Evolutionary conservation across 2,888 invertebrate genomes (phyloP).

Genomic region (Lottia scabra): DNA sequence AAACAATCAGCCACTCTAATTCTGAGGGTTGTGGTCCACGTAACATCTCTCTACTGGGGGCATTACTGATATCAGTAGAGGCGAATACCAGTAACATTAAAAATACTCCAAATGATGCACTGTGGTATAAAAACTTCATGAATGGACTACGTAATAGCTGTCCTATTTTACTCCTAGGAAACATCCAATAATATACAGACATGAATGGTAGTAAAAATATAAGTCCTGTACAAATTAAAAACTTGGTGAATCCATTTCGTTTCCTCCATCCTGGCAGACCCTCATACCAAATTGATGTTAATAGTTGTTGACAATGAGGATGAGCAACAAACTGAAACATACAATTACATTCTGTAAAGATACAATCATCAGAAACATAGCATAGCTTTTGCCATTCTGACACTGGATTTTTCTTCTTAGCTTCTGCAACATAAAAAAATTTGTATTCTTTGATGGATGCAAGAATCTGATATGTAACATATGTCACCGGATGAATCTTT

Average conservation of each 20-base stretch:
- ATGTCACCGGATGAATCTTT: no score
- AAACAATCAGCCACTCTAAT: slow-evolving; percentile 72
- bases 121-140: slow-evolving; percentile 75
- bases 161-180: slow-evolving; percentile 71
- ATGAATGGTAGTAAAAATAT: slow-evolving; percentile 71
- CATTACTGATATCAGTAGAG: slow-evolving; percentile 65
- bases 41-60: slow-evolving; percentile 49
- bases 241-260: slow-evolving; percentile 70
- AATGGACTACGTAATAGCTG: slow-evolving; percentile 72
- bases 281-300: slow-evolving; percentile 74
- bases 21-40: slow-evolving; percentile 72
- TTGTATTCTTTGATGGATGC: no score
- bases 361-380: no score
- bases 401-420: background rate
- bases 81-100: slow-evolving; percentile 72
- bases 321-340: slow-evolving; percentile 73
- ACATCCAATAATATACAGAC: slow-evolving; percentile 71
- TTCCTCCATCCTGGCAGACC: slow-evolving; percentile 72
- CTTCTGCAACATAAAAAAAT: background rate
- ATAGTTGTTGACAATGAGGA: slow-evolving; percentile 73
- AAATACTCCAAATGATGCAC: slow-evolving; percentile 73
- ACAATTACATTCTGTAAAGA: background rate
- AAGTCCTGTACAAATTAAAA: slow-evolving; percentile 68
- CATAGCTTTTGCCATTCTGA: no score
- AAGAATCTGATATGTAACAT: no score